Evolutionary conservation across 2,888 invertebrate species (phyloP), one percentile per base, ranked within the genome.

Genomic region (Agrochola lota): DNA sequence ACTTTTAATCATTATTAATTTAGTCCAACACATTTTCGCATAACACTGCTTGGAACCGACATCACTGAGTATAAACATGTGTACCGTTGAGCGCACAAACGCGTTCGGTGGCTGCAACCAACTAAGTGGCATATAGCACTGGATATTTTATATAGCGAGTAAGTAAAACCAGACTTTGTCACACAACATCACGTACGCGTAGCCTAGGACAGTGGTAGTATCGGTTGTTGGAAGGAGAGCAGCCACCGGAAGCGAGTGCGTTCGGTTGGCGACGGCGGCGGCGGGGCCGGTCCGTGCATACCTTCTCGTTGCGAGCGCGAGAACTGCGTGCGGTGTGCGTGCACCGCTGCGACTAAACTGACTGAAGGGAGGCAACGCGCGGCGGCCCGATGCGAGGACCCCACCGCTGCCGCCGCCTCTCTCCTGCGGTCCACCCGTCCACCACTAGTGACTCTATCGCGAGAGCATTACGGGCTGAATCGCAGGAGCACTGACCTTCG

Each of bases 291-390:
- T 89, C 84, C 91, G 92, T 91, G 95, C 93, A 93, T 96, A 96
- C 96, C 96, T 96, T 96, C 95, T 96, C 95, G 95, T 94, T 91
- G 92, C 94, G 96, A 95, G 96, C 96, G 96, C 96, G 96, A 96
- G 96, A 96, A 96, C 96, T 96, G 96, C 96, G 96, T 96, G 95
- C 96, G 96, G 96, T 92, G 96, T 96, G 96, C 96, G 96, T 96
- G 96, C 96, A 96, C 96, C 96, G 96, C 96, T 94, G 95, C 94
- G 94, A 96, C 96, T 96, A 93, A 93, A 95, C 96, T 93, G 92
- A 93, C 90, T 92, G 91, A 93, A 93, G 94, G 94, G 92, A 94
- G 93, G 93, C 93, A 93, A 91, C 92, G 94, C 92, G 93, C 93
- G 91, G 92, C 90, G 88, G 86, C 85, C 89, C 89, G 90, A 85